Evolutionary conservation across 2,888 invertebrate species (phyloP).

Genomic region (Cyrtodaria siliqua): DNA sequence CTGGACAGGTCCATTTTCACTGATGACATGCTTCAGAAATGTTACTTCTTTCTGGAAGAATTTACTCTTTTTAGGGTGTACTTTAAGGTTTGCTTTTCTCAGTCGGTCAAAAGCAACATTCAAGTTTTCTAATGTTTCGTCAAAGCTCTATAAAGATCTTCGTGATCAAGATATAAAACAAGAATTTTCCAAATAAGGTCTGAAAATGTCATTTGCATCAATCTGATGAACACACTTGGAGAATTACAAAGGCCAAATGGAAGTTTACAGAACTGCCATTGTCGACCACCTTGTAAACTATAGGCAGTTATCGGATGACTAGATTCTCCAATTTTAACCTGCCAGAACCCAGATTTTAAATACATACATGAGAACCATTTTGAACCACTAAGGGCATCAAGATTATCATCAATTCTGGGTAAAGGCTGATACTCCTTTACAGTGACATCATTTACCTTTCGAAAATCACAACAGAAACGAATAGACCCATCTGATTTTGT

Average conservation of each 20-base stretch:
- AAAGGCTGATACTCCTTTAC: constrained; percentile 60
- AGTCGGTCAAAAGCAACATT: not conserved
- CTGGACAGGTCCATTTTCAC: not conserved
- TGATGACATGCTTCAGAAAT: not conserved
- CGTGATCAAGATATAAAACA: not conserved
- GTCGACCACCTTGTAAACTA: constrained; percentile 33
- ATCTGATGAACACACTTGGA: constrained; percentile 38
- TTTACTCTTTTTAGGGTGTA: not conserved
- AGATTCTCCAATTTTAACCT: constrained; percentile 25
- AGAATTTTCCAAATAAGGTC: constrained; percentile 19
- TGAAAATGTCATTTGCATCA: constrained; percentile 48
- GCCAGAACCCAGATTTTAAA: constrained; percentile 50
- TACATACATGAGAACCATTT: constrained; percentile 49
- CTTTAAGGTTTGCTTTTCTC: not conserved
- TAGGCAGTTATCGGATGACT: constrained; percentile 40
- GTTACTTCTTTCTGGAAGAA: constrained; percentile 5
- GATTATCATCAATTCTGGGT: constrained; percentile 63
- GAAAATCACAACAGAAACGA: constrained; percentile 58
- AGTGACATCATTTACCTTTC: constrained; percentile 53
- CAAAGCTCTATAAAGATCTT: not conserved
- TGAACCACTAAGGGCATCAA: constrained; percentile 26
- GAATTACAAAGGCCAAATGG: constrained; percentile 57
- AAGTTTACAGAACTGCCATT: constrained; percentile 46
- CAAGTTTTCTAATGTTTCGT: not conserved
- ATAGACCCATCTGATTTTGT: constrained; percentile 51